phyloP scores from a whole-genome alignment of 2,797 vertebrate species.

The Nothura maculosa region DNA sequence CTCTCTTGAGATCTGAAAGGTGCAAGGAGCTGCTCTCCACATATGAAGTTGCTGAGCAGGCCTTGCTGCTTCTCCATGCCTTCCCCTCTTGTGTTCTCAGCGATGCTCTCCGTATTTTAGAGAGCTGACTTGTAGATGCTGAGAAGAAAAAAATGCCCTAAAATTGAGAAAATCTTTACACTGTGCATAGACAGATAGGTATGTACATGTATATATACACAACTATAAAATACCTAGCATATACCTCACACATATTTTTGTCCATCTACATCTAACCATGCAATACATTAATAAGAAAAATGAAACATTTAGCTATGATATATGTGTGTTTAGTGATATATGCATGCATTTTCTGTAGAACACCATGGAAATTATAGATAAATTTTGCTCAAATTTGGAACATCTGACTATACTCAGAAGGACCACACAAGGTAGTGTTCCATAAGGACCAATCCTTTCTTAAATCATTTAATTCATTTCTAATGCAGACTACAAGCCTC shows the following conservation, averaged over 20 bases:
- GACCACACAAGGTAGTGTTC: not conserved
- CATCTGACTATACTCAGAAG: not conserved
- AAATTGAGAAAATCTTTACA: not conserved
- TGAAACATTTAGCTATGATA: not conserved
- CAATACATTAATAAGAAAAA: not conserved
- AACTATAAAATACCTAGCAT: fast-evolving
- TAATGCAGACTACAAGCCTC: not conserved
- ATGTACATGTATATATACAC: too few relatives aligned
- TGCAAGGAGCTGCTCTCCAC: too few relatives aligned
- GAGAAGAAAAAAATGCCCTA: not conserved
- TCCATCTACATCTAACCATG: not conserved
- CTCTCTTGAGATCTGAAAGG: too few relatives aligned
- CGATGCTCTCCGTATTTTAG: not conserved
- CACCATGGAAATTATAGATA: not conserved
- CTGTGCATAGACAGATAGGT: not conserved
- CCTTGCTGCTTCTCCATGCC: not conserved
- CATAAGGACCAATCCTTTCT: not conserved
- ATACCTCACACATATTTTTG: not conserved
- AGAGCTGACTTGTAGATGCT: not conserved
- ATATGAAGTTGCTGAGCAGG: too few relatives aligned
- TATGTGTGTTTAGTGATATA: not conserved
- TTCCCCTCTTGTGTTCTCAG: not conserved
- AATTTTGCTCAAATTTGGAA: not conserved
- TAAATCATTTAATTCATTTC: not conserved
- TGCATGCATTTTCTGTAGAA: not conserved